Evolutionary conservation across 2,888 invertebrate species (phyloP).

Genomic region (Lasioglossum villosulum): DNA sequence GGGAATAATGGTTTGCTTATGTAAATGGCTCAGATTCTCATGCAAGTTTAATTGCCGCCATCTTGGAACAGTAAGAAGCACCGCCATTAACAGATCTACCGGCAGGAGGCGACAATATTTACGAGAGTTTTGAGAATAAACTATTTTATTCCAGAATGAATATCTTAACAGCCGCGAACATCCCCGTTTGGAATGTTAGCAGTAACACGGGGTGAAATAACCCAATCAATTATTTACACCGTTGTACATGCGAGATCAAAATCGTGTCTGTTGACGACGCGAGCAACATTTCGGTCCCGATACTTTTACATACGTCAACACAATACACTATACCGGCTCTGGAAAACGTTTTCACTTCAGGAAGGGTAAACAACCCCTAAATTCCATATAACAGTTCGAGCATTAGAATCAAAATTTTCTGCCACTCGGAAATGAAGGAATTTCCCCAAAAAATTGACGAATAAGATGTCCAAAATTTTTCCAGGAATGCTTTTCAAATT

Average conservation of each 20-base stretch:
- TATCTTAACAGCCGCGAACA: neutral
- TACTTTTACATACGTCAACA: too few relatives aligned
- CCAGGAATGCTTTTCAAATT: too few relatives aligned
- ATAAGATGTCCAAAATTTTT: too few relatives aligned
- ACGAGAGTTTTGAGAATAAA: neutral
- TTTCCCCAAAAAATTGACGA: too few relatives aligned
- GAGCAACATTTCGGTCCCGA: neutral
- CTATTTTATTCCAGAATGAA: neutral
- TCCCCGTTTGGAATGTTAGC: neutral
- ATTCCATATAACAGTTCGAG: too few relatives aligned
- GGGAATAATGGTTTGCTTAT: constrained; percentile 13
- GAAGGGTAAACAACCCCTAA: neutral
- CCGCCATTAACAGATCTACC: neutral
- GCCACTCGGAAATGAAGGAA: neutral
- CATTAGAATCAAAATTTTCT: neutral
- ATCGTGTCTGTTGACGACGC: too few relatives aligned
- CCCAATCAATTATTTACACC: neutral
- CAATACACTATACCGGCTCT: neutral
- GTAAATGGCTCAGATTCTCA: constrained; percentile 8
- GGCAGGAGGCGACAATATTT: neutral
- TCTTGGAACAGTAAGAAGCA: constrained; percentile 1
- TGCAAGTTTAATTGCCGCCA: constrained; percentile 3
- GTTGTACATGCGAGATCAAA: too few relatives aligned
- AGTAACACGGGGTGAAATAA: neutral
- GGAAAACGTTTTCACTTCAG: neutral